Conservation (phyloP, 2,888 invertebrate genomes). For the Polyploca ridens region DNA sequence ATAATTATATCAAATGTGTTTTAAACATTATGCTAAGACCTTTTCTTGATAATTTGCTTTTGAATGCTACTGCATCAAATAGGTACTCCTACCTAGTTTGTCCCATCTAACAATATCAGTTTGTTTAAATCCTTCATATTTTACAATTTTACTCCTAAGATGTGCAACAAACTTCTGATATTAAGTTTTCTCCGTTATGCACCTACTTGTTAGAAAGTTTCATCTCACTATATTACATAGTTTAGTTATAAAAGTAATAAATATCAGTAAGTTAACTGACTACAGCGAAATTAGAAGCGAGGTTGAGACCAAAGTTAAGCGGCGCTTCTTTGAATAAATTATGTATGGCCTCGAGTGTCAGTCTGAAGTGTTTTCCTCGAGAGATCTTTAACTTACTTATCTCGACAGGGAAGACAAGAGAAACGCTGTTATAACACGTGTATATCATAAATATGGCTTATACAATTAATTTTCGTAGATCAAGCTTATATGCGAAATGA, state of each 20-base stretch:
- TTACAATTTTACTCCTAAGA: background rate
- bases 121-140: background rate
- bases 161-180: slow-evolving; percentile 27
- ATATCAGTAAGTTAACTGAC: slow-evolving; percentile 15
- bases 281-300: slow-evolving; percentile 11
- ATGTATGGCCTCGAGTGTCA: slow-evolving; percentile 15
- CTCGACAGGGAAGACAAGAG: background rate
- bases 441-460: too few species aligned
- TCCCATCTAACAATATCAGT: background rate
- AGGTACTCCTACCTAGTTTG: too few species aligned
- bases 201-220: background rate
- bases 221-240: slow-evolving; percentile 3
- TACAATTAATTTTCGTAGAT: too few species aligned
- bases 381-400: background rate
- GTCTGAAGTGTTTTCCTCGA: background rate
- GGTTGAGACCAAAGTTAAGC: slow-evolving; percentile 21
- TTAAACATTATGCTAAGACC: too few species aligned
- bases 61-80: too few species aligned
- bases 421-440: background rate
- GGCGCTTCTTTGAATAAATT: slow-evolving; percentile 22
- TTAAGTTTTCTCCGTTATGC: slow-evolving; percentile 32
- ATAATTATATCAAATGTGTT: too few species aligned
- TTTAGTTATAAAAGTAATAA: slow-evolving; percentile 13
- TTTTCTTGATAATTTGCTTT: too few species aligned
- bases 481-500: too few species aligned